Conservation (phyloP, 2,113 vertebrate genomes). For the Parus major region DNA sequence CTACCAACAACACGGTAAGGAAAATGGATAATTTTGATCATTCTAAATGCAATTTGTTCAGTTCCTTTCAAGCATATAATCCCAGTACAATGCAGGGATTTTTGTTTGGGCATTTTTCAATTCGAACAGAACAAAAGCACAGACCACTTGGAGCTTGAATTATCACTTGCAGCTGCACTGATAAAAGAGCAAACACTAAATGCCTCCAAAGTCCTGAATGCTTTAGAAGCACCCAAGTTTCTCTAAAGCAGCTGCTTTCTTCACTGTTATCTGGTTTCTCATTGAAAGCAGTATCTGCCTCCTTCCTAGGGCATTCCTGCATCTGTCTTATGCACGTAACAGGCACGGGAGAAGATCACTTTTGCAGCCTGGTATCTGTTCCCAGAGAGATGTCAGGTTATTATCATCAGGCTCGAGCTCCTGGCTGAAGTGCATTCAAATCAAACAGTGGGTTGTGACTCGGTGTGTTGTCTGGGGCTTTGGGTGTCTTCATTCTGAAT, state of each 20-base stretch:
- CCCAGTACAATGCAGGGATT: slow-evolving; percentile 33
- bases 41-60: slow-evolving; percentile 63
- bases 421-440: slow-evolving; percentile 55
- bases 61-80: slow-evolving; percentile 68
- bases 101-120: slow-evolving; percentile 66
- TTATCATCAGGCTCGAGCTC: slow-evolving; percentile 46
- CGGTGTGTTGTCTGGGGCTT: not conserved
- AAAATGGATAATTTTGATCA: slow-evolving; percentile 54
- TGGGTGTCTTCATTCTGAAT: not conserved
- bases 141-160: slow-evolving; percentile 68
- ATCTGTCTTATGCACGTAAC: slow-evolving; percentile 70
- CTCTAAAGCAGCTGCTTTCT: slow-evolving; percentile 71
- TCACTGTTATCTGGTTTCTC: slow-evolving; percentile 54
- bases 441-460: not conserved
- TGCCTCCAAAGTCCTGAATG: slow-evolving; percentile 55
- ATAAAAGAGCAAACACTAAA: slow-evolving; percentile 76
- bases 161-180: slow-evolving; percentile 78
- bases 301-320: slow-evolving; percentile 57
- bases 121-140: slow-evolving; percentile 62
- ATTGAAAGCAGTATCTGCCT: slow-evolving; percentile 50
- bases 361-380: slow-evolving; percentile 57
- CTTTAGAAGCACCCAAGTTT: slow-evolving; percentile 64
- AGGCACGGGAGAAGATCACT: slow-evolving; percentile 51
- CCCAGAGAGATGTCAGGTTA: not conserved
- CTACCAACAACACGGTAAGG: slow-evolving; percentile 21